These are phyloP conservation scores for Morus bassanus DNA, from an alignment of 2,797 vertebrate species.

Conservation along the genomic window DNA sequence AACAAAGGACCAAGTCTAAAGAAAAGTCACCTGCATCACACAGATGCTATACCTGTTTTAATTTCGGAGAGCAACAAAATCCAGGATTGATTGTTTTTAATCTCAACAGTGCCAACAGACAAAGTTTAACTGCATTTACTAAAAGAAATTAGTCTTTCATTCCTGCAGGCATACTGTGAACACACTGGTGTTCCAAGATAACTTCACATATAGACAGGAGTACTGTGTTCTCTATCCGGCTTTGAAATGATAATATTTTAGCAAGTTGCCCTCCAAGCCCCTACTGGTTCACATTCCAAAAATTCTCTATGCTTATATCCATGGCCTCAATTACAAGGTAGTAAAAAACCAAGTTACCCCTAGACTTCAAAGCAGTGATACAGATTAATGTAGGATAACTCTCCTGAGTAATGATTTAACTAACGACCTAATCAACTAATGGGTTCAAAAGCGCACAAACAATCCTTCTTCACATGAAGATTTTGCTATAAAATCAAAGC, in stretches of 20 bases:
- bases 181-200: neutral
- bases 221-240: neutral
- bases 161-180: neutral
- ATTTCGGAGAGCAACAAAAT: neutral
- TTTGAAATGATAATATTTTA: neutral
- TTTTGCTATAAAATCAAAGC: neutral
- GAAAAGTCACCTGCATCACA: neutral
- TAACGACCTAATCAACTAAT: neutral
- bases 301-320: neutral
- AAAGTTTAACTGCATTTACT: neutral
- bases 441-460: neutral
- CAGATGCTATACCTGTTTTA: neutral
- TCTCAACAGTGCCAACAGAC: neutral
- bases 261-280: neutral
- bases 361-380: constrained; percentile 22
- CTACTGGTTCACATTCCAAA: neutral
- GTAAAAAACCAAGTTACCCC: neutral
- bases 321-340: neutral
- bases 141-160: neutral
- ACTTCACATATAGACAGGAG: neutral
- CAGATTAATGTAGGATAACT: neutral
- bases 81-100: neutral
- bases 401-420: neutral
- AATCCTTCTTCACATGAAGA: neutral
- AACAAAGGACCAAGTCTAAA: neutral